A percentile compares a stretch with the other conserved stretches of the same genome.
Evolutionary conservation across 2,113 vertebrate genomes (phyloP).

Genomic region (Cebus imitator): DNA sequence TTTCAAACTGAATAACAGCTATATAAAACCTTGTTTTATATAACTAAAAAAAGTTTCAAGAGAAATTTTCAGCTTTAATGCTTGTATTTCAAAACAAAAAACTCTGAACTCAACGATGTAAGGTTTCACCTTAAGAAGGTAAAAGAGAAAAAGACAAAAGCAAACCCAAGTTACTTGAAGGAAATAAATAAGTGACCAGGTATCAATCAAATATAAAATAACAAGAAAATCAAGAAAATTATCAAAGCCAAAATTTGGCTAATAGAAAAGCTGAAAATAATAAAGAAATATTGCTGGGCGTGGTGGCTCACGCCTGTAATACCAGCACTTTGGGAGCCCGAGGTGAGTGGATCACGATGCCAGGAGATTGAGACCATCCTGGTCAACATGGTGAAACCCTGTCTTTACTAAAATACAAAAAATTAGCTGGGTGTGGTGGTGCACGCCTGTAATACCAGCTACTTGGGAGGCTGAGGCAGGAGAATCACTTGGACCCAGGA

Average conservation of each 20-base stretch:
- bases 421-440: too few species aligned
- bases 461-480: too few species aligned
- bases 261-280: not conserved
- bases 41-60: not conserved
- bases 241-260: not conserved
- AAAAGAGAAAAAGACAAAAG: not conserved
- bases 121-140: not conserved
- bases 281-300: not conserved
- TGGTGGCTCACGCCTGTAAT: too few species aligned
- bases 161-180: not conserved
- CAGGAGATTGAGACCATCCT: too few species aligned
- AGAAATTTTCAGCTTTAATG: not conserved
- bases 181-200: not conserved
- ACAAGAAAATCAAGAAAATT: not conserved
- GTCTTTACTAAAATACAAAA: too few species aligned
- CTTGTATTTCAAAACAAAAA: not conserved
- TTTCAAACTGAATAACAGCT: not conserved
- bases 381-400: too few species aligned
- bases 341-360: too few species aligned
- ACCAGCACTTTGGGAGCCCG: too few species aligned
- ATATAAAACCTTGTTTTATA: not conserved
- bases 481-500: too few species aligned
- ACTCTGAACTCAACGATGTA: not conserved
- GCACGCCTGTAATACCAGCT: too few species aligned
- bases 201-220: not conserved